Evolutionary conservation across 2,797 vertebrate species (phyloP), one percentile per base, ranked within the genome.

Genomic region (Poecilia gillii): DNA sequence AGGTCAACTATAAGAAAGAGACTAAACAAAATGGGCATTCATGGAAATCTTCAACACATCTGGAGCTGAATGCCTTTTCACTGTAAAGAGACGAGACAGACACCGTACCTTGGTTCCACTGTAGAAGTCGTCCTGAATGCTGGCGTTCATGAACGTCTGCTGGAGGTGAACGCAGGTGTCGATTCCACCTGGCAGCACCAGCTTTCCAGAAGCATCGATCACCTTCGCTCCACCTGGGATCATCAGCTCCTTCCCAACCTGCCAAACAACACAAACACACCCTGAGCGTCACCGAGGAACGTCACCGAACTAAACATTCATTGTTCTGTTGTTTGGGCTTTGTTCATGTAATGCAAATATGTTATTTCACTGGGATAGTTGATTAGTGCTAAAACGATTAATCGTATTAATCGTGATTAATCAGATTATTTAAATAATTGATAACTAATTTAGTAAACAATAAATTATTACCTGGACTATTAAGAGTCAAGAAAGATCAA

Each of bases 161-260:
- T 99, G 96, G 94, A 99, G 96, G 92, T 99, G 98, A 51, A 98
- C 97, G 76, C 97, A 96, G 91, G 98, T 99, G 95, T 99, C 98
- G 0, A 99, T 98, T 85, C 98, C 98, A 0, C 98, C 98, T 0
- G 98, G 98, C 86, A 99, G 95, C 88, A 99, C 98, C 87, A 99
- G 96, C 80, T 99, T 99, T 72, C 98, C 97, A 0, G 98, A 97
- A 82, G 98, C 98, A 0, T 99, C 98, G 0, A 99, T 99, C 92
- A 99, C 98, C 91, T 99, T 99, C 55, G 98, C 98, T 0, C 98
- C 98, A 0, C 98, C 98, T 0, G 98, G 98, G 85, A 99, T 99
- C 98, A 99, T 99, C 80, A 99, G 96, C 80, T 99, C 98, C 0
- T 98, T 97, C 76, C 98, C 98, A 88, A 99, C 98, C 95, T 98